These are phyloP conservation scores for Leptopilina clavipes DNA, from an alignment of 1,140 invertebrate species.

Conservation along the genomic window DNA sequence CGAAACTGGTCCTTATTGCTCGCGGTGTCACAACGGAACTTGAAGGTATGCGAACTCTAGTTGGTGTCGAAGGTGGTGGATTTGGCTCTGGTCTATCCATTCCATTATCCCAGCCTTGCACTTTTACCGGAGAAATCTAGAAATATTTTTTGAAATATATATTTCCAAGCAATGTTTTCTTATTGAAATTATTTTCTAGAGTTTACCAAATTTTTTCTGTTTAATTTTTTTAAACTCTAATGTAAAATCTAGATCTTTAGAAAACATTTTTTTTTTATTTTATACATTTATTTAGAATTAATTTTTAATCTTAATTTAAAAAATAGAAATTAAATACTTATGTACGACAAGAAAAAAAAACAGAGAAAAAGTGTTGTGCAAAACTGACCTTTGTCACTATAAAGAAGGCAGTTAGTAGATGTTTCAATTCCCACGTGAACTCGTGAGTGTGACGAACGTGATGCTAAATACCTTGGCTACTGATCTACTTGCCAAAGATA, in stretches of 20 bases:
- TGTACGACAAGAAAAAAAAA: neutral
- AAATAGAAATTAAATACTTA: too few species aligned
- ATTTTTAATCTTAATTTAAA: too few species aligned
- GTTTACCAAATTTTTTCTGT: too few species aligned
- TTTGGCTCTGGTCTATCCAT: conserved; percentile 46
- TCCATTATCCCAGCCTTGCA: neutral
- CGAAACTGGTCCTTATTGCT: conserved; percentile 61
- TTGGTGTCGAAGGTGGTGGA: conserved; percentile 62
- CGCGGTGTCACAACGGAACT: conserved; percentile 56
- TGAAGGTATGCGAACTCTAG: conserved; percentile 40
- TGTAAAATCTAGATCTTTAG: too few species aligned
- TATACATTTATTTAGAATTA: too few species aligned
- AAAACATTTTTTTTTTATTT: too few species aligned
- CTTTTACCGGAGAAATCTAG: neutral
- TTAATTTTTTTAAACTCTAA: too few species aligned
- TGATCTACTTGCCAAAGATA: neutral
- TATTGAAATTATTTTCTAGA: too few species aligned
- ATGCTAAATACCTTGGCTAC: conserved; percentile 52
- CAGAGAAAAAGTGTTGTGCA: conserved; percentile 43
- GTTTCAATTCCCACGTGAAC: conserved; percentile 45
- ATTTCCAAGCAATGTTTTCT: too few species aligned
- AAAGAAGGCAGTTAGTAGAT: conserved; percentile 51
- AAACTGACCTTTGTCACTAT: conserved; percentile 52
- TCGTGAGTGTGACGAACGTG: conserved; percentile 48
- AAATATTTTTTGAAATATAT: neutral